Evolutionary conservation across 1,140 invertebrate genomes (phyloP).

Genomic region (Drosophila leontia): DNA sequence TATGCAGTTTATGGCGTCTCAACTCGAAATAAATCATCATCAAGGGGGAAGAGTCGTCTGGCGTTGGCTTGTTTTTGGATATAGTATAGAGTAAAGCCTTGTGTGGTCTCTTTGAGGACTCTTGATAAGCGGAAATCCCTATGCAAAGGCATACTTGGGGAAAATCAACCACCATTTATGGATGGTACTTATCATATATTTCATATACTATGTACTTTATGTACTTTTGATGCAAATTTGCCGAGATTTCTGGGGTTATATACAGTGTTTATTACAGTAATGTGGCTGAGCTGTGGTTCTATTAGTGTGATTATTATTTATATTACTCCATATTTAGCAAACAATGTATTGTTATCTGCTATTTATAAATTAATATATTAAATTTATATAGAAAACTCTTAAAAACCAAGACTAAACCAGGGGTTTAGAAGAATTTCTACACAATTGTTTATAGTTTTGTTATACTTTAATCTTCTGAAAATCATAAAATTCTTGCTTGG

Average conservation of each 20-base stretch:
- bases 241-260: not conserved
- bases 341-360: not conserved
- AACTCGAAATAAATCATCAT: conserved; percentile 29
- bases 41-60: conserved; percentile 11
- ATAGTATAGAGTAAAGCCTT: not conserved
- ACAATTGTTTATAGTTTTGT: not conserved
- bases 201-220: conserved; percentile 3
- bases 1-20: conserved; percentile 32
- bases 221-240: conserved; percentile 24
- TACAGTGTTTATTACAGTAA: conserved; percentile 7
- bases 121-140: conserved; percentile 55
- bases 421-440: not conserved
- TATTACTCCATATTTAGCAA: not conserved
- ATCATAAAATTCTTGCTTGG: not conserved
- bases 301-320: not conserved
- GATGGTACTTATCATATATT: not conserved
- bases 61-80: conserved; percentile 1
- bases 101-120: conserved; percentile 21
- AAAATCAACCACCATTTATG: conserved; percentile 41
- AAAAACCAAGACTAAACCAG: no score
- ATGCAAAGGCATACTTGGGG: conserved; percentile 24
- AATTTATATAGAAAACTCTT: not conserved
- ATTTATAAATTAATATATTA: not conserved
- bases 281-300: not conserved
- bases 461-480: not conserved